A percentile compares a stretch with the other conserved stretches of the same genome.
Evolutionary conservation across 2,888 invertebrate species (phyloP).

Genomic region (Calephelis perditalis): DNA sequence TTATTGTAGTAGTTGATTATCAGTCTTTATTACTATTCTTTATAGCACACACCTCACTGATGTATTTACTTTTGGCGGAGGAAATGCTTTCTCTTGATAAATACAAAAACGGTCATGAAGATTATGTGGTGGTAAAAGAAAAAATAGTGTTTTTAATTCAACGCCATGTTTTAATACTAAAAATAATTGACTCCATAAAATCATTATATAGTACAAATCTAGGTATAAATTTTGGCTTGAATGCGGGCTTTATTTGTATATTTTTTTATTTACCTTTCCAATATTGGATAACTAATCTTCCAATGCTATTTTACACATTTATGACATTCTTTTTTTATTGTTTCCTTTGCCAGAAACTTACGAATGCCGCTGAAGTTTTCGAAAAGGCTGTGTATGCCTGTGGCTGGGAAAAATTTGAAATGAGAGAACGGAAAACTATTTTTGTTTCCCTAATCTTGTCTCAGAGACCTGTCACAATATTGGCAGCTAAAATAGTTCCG

Average conservation of each 20-base stretch:
- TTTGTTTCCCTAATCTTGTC: slow-evolving; percentile 53
- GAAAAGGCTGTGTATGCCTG: slow-evolving; percentile 56
- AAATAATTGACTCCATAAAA: slow-evolving; percentile 9
- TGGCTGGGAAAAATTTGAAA: slow-evolving; percentile 62
- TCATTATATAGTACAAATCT: slow-evolving; percentile 51
- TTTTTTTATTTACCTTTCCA: slow-evolving; percentile 50
- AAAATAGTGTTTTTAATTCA: neutral
- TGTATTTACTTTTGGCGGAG: slow-evolving; percentile 7
- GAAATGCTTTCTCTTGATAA: slow-evolving; percentile 1
- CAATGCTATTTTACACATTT: slow-evolving; percentile 52
- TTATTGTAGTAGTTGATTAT: slow-evolving; percentile 11
- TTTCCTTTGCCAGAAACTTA: slow-evolving; percentile 53
- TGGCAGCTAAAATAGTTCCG: slow-evolving; percentile 62
- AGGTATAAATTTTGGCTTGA: slow-evolving; percentile 56
- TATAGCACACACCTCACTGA: slow-evolving; percentile 8
- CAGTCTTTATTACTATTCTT: slow-evolving; percentile 11
- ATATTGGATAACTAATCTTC: slow-evolving; percentile 49
- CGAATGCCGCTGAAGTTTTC: slow-evolving; percentile 53
- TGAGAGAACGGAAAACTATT: slow-evolving; percentile 46
- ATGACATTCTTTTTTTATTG: slow-evolving; percentile 60
- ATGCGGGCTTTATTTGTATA: slow-evolving; percentile 52
- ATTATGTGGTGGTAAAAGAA: neutral
- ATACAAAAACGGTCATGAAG: neutral
- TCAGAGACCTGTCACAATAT: slow-evolving; percentile 48
- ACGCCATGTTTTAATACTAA: slow-evolving; percentile 10